Base-by-base conservation (phyloP, 1,140 invertebrate genomes). In the Drosophila busckii region DNA sequence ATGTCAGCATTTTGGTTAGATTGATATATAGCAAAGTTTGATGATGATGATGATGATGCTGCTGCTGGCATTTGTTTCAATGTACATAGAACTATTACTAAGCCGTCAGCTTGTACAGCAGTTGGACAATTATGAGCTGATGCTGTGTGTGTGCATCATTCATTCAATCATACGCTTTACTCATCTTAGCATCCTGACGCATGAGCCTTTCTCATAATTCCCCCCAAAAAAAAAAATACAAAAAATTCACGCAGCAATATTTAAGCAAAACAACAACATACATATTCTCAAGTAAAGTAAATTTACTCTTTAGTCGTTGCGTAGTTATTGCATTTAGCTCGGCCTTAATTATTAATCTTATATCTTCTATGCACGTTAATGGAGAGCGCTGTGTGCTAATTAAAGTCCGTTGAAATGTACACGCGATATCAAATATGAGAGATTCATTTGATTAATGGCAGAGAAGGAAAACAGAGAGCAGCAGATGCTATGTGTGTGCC, bases 311-410 rank as follows among this genome's bases (percentile, higher is more conserved):
- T 78, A 70, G 62, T 52, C 48, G 62, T 78, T 78, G 56, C 56
- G 71, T 78, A 78, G 71, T 78, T 78, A 48, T 70, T 78, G 66
- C 69, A 67, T 67, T 73, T 73, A 67, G 69, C 29, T 76, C 59
- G 70, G 29, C 53, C 70, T 75, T 46, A 80, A 80, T 80, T 78
- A 70, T 78, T 80, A 78, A 78, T 78, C 80, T 67, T 67, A 78
- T 78, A 67, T 78, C 71, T 78, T 80, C 71, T 78, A 71, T 80
- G 71, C 80, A 73, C 70, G 64, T 75, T 48, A 71, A 62, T 23
- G 69, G 68, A 70, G 10, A 44, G 19, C 28, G 37, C 34, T 25
- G 37, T 55, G 49, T 20, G 26, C 40, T 25, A 4, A 20, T 20
- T 23, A 35, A 54, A 41, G 34, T 13, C 26, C 31, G 13, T n/a